phyloP scores from a whole-genome alignment of 2,888 invertebrate genomes.

The Athalia cordata region DNA sequence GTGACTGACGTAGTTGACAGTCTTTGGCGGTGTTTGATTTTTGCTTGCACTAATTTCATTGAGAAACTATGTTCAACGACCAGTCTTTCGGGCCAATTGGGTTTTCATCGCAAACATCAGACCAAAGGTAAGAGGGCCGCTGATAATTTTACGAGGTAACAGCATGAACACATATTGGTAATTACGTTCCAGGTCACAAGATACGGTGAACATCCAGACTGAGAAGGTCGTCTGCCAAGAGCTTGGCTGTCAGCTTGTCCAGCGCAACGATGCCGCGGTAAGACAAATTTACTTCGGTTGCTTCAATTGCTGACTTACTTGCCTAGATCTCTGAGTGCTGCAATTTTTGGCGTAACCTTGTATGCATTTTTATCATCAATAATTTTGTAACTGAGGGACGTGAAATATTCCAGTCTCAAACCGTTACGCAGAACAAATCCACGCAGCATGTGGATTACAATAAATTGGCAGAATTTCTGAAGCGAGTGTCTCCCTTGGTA shows the following conservation, averaged over 20 bases:
- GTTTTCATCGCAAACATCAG: slow-evolving; percentile 62
- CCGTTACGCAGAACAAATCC: slow-evolving; percentile 52
- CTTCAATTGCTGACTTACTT: background rate
- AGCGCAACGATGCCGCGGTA: slow-evolving; percentile 62
- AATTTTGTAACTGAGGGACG: background rate
- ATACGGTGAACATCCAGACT: slow-evolving; percentile 62
- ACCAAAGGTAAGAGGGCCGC: slow-evolving; percentile 59
- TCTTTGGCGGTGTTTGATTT: too few species aligned
- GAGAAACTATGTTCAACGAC: slow-evolving; percentile 63
- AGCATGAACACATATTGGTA: slow-evolving; percentile 12
- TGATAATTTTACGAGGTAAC: slow-evolving; percentile 10
- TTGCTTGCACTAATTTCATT: too few species aligned
- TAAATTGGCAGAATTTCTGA: slow-evolving; percentile 66
- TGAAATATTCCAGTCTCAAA: slow-evolving; percentile 64
- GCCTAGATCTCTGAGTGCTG: background rate
- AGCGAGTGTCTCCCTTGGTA: slow-evolving; percentile 65
- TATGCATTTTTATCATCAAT: background rate
- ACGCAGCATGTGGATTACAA: slow-evolving; percentile 61
- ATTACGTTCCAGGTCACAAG: slow-evolving; percentile 58
- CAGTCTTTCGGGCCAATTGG: slow-evolving; percentile 62
- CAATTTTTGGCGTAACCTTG: background rate
- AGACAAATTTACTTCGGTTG: background rate
- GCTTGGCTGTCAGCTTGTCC: slow-evolving; percentile 59
- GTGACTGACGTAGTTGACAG: too few species aligned
- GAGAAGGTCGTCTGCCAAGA: slow-evolving; percentile 59